These are phyloP conservation scores for Erebia aethiops DNA, from an alignment of 2,888 invertebrate genomes.

Conservation along the genomic window DNA sequence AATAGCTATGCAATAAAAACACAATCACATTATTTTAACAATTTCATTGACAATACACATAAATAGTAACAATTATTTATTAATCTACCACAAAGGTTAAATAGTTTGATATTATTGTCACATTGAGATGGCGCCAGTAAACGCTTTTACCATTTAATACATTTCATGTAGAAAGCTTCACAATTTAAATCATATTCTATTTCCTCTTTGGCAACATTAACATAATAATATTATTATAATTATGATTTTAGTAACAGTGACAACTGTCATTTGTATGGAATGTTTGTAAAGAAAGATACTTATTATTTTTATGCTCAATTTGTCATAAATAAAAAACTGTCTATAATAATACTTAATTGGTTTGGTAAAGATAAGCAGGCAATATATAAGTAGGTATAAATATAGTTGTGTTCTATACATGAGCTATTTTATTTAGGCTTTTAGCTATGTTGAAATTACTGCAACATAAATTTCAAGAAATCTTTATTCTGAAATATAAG, in stretches of 20 bases:
- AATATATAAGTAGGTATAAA: too few relatives aligned
- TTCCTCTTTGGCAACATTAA: slow-evolving; percentile 11
- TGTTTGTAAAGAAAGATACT: neutral
- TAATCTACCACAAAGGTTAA: slow-evolving; percentile 42
- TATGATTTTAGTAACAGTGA: slow-evolving; percentile 1
- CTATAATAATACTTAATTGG: too few relatives aligned
- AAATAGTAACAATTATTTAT: slow-evolving; percentile 29
- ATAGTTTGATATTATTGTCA: slow-evolving; percentile 40
- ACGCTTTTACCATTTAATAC: slow-evolving; percentile 9
- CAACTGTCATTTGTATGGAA: slow-evolving; percentile 14
- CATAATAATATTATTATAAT: neutral
- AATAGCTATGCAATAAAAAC: slow-evolving; percentile 26
- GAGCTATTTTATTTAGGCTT: too few relatives aligned
- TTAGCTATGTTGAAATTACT: too few relatives aligned
- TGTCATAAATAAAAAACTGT: neutral
- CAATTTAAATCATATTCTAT: slow-evolving; percentile 8
- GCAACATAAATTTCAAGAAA: too few relatives aligned
- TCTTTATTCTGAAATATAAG: too few relatives aligned
- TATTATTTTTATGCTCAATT: neutral
- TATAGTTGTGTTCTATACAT: too few relatives aligned
- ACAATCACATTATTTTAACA: slow-evolving; percentile 51
- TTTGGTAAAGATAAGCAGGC: too few relatives aligned
- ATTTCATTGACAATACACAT: slow-evolving; percentile 65
- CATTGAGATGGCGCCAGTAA: slow-evolving; percentile 30
- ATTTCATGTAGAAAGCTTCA: slow-evolving; percentile 13